Base-by-base conservation (phyloP, 2,113 vertebrate genomes). In the Ornithorhynchus anatinus region DNA sequence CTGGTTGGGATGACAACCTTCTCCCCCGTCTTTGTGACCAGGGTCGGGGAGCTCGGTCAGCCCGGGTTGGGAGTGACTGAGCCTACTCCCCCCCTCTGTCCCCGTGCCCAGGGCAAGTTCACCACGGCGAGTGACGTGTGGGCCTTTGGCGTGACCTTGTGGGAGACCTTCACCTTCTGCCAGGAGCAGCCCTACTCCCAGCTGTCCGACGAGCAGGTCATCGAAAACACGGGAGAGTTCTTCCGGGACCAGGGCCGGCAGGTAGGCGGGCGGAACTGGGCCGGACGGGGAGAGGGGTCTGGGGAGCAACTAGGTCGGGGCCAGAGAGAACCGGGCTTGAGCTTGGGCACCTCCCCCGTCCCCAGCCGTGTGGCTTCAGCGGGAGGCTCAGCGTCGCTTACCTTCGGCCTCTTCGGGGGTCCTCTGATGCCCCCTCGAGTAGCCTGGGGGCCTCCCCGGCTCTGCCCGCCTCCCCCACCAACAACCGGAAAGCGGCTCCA, bases 191-290 rank as follows among this genome's bases (percentile, higher is more conserved):
- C 98, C 0, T 99, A 97, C 76, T 96, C 94, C 16, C 94, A 96
- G 70, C 87, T 99, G 43, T 98, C 98, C 0, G 98, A 99, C 0
- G 98, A 99, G 68, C 96, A 97, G 87, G 97, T 99, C 81, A 99
- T 99, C 1, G 98, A 99, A 75, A 99, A 99, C 88, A 98, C 97
- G 0, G 98, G 98, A 5, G 97, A 99, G 88, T 99, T 99, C 81
- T 99, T 99, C 90, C 88, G 97, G 68, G 96, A 99, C 87, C 96
- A 98, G 72, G 94, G 93, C 65, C 94, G 95, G 39, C 97, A 97
- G 96, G 97, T 97, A 77, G 82, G 90, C 8, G 11, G 0, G 3
- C 45, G 42, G 17, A 3, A 17, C 67, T 39, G 44, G 1, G 5
- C 5, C 15, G 0, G 13, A 48, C 23, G 48, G 27, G 38, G 15